Evolutionary conservation across 2,888 invertebrate genomes (phyloP), one percentile per base, ranked within the genome.

Genomic region (Euspilapteryx auroguttella): DNA sequence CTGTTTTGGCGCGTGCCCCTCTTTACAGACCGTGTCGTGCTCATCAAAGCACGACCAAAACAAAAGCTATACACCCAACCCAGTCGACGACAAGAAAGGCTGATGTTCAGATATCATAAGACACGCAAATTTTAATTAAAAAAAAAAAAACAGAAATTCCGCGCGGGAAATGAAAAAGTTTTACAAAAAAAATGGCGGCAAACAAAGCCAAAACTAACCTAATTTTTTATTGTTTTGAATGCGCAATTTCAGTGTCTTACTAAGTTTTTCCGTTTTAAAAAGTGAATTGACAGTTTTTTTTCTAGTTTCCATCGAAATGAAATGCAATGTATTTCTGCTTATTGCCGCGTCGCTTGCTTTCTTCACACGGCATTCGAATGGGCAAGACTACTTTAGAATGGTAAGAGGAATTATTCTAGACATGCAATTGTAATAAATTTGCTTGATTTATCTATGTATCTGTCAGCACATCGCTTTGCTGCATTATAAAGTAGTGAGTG

Each of bases 41-140:
- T 57, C 65, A 69, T 36, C 66, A 65, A 66, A 66, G 46, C 71
- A 49, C 71, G 62, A 37, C 57, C 41, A 57, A 65, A 65, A 75
- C 71, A 75, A 73, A 66, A 62, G 63, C 65, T 49, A 49, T 59
- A 64, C 65, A 63, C 54, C 61, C 52, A 57, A 56, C 55, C 52
- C 54, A 73, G 73, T 71, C 58, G 49, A 47, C 56, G 56, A 63
- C 66, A 68, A 69, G 71, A 66, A 63, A 61, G 42, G 41, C 46
- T 37, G 37, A 47, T 47, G 54, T 55, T 58, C 57, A 64, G 63
- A 59, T 61, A 59, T 53, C 52, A n/a, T 50, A 52, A 47, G 37
- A 31, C 26, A 30, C 27, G 21, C 34, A 28, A 27, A 23, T 21
- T 25, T 10, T 11, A 27, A 24, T 15, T 24, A 8, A 24, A 28